A percentile compares a stretch with the other conserved stretches of the same genome.
These are phyloP conservation scores for Imbricaverruca yamaguchii DNA, from an alignment of 2,888 invertebrate genomes.

Conservation along the genomic window DNA sequence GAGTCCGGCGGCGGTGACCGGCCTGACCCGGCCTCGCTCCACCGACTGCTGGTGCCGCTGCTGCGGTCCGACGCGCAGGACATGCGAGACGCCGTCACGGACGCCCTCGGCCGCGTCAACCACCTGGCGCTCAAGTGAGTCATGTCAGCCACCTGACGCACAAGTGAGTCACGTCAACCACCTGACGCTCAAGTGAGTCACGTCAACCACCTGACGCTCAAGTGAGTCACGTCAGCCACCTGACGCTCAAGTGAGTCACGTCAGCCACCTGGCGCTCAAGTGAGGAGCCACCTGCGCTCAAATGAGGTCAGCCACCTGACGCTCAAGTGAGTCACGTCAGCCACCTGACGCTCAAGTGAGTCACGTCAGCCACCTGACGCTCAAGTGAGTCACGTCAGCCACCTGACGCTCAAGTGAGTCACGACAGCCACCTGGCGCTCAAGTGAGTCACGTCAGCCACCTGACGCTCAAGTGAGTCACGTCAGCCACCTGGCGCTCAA, in stretches of 20 bases:
- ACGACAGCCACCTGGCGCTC: too few relatives aligned
- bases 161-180: too few relatives aligned
- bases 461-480: slow-evolving; percentile 31
- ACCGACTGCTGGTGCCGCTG: slow-evolving; percentile 86
- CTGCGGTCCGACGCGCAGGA: slow-evolving; percentile 88
- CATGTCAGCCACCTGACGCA: background rate
- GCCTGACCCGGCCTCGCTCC: slow-evolving; percentile 66
- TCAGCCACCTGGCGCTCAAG: too few relatives aligned
- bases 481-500: slow-evolving; percentile 91
- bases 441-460: too few relatives aligned
- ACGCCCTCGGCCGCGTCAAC: slow-evolving; percentile 91
- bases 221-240: too few relatives aligned
- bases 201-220: too few relatives aligned
- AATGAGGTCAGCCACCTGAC: too few relatives aligned
- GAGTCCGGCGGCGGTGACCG: slow-evolving; percentile 33
- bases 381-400: too few relatives aligned
- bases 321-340: slow-evolving; percentile 56
- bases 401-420: too few relatives aligned
- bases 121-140: slow-evolving; percentile 85
- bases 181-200: too few relatives aligned
- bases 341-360: slow-evolving; percentile 85
- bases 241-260: too few relatives aligned
- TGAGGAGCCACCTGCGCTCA: too few relatives aligned
- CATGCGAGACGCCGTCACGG: slow-evolving; percentile 86
- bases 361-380: slow-evolving; percentile 30